phyloP scores from a whole-genome alignment of 2,888 invertebrate species.

The Cheilosia vulpina region DNA sequence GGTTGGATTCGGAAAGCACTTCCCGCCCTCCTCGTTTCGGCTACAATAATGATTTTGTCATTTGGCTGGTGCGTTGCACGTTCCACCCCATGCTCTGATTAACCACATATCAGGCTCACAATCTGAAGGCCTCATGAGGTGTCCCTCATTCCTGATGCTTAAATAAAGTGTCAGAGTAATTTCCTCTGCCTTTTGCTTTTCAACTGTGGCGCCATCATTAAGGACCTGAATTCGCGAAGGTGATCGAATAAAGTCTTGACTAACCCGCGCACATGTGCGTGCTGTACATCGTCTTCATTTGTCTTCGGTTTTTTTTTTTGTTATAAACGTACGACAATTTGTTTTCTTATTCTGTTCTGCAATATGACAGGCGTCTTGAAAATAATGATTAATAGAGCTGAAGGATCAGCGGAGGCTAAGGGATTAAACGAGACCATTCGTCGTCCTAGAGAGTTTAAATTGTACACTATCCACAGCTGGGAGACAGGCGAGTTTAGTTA shows the following conservation, averaged over 20 bases:
- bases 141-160: too few relatives aligned
- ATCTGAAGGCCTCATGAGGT: too few relatives aligned
- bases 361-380: slow-evolving; percentile 11
- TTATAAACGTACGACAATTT: slow-evolving; percentile 34
- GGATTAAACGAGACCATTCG: neutral
- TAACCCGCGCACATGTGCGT: too few relatives aligned
- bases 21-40: neutral
- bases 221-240: too few relatives aligned
- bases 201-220: too few relatives aligned
- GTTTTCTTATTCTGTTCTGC: slow-evolving; percentile 27
- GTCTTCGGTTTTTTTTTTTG: slow-evolving; percentile 14
- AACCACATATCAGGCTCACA: neutral
- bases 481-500: slow-evolving; percentile 9
- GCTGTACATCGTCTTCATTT: slow-evolving; percentile 10
- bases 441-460: neutral
- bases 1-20: slow-evolving; percentile 39
- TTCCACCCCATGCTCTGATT: too few relatives aligned
- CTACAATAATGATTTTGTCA: slow-evolving; percentile 38
- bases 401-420: neutral
- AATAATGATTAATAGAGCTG: slow-evolving; percentile 55
- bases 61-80: neutral
- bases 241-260: too few relatives aligned
- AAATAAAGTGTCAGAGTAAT: too few relatives aligned
- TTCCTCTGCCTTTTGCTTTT: too few relatives aligned
- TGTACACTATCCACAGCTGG: slow-evolving; percentile 24